phyloP scores from a whole-genome alignment of 2,797 vertebrate genomes.

The Florisuga fusca region DNA sequence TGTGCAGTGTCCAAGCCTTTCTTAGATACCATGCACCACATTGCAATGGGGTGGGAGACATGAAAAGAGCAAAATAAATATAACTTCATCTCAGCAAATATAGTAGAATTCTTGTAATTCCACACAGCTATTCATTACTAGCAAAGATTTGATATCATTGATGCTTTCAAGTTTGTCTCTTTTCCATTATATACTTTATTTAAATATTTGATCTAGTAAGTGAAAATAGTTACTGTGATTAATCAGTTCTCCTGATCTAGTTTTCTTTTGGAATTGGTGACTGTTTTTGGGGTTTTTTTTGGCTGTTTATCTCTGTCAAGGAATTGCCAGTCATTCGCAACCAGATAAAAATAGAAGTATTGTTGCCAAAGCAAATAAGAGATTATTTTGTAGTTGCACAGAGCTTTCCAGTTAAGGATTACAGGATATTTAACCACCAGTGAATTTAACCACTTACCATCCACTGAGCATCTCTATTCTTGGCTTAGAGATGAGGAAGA shows the following conservation, averaged over 20 bases:
- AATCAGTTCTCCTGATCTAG: constrained; percentile 10
- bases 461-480: neutral
- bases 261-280: constrained; percentile 16
- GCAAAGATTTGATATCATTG: neutral
- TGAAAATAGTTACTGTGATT: constrained; percentile 35
- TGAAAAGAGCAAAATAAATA: neutral
- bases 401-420: constrained; percentile 19
- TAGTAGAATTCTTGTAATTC: neutral
- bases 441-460: constrained; percentile 20
- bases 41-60: neutral
- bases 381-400: constrained; percentile 20
- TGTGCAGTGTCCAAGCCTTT: neutral
- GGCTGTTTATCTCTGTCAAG: neutral
- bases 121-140: neutral
- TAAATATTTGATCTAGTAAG: constrained; percentile 18
- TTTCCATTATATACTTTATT: constrained; percentile 1
- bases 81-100: neutral
- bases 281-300: constrained; percentile 65
- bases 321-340: constrained; percentile 9
- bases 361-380: constrained; percentile 49
- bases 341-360: constrained; percentile 26
- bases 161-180: neutral
- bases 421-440: constrained; percentile 18
- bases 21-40: neutral
- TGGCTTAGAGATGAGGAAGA: neutral